phyloP scores from a whole-genome alignment of 2,113 vertebrate species.

The Synodontis membranacea region DNA sequence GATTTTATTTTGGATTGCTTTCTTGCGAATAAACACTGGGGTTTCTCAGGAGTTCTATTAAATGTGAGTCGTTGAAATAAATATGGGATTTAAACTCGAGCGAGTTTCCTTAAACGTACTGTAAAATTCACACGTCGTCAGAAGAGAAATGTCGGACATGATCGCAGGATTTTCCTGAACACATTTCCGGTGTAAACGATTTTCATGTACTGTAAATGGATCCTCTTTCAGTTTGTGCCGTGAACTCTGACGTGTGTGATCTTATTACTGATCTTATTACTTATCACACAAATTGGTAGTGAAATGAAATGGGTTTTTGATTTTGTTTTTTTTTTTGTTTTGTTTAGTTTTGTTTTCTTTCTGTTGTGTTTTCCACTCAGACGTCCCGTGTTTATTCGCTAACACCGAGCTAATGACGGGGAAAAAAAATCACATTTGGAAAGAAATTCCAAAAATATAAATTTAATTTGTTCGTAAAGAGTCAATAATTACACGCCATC shows the following conservation, averaged over 20 bases:
- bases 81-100: neutral
- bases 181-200: neutral
- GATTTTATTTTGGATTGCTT: neutral
- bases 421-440: slow-evolving; percentile 19
- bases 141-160: neutral
- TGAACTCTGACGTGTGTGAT: neutral
- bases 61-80: neutral
- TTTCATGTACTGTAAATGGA: no score
- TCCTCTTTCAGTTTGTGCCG: neutral
- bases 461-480: slow-evolving; percentile 31
- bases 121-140: neutral
- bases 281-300: no score
- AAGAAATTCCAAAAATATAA: slow-evolving; percentile 18
- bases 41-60: neutral
- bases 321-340: no score
- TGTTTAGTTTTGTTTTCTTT: no score
- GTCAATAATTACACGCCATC: slow-evolving; percentile 23
- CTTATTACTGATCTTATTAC: neutral
- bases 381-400: neutral
- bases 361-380: neutral
- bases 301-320: no score
- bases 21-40: neutral
- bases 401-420: slow-evolving; percentile 23
- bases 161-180: no score
- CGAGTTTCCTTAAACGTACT: neutral